phyloP scores from a whole-genome alignment of 2,113 vertebrate species.

The Rana temporaria region DNA sequence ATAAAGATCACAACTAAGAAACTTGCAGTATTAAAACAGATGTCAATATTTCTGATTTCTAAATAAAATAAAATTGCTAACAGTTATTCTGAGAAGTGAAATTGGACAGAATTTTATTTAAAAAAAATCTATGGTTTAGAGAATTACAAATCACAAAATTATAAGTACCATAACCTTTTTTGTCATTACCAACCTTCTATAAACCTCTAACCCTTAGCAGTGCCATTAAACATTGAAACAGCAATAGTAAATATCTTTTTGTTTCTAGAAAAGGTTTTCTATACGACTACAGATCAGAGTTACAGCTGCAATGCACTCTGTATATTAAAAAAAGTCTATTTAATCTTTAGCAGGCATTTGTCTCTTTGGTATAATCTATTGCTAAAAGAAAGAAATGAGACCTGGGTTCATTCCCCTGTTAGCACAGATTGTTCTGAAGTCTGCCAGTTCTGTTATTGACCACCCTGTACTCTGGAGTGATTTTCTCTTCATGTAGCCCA shows the following conservation, averaged over 20 bases:
- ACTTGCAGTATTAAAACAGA: no score
- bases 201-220: no score
- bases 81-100: no score
- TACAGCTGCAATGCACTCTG: conserved; percentile 24
- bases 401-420: conserved; percentile 60
- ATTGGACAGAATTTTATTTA: no score
- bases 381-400: conserved; percentile 50
- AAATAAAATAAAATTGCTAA: no score
- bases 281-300: neutral
- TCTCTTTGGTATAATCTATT: conserved; percentile 52
- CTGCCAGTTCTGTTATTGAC: conserved; percentile 64
- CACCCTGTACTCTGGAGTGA: conserved; percentile 65
- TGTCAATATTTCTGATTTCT: no score
- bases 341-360: conserved; percentile 47
- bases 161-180: no score
- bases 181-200: no score
- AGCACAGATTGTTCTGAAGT: conserved; percentile 64
- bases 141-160: no score
- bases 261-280: neutral
- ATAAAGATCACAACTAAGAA: no score
- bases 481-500: conserved; percentile 68
- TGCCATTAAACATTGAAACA: neutral
- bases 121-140: no score
- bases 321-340: conserved; percentile 40
- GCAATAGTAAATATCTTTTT: conserved; percentile 18